These are phyloP conservation scores for Melanotaenia maccullochi DNA, from an alignment of 2,797 vertebrate species.

Conservation along the genomic window DNA sequence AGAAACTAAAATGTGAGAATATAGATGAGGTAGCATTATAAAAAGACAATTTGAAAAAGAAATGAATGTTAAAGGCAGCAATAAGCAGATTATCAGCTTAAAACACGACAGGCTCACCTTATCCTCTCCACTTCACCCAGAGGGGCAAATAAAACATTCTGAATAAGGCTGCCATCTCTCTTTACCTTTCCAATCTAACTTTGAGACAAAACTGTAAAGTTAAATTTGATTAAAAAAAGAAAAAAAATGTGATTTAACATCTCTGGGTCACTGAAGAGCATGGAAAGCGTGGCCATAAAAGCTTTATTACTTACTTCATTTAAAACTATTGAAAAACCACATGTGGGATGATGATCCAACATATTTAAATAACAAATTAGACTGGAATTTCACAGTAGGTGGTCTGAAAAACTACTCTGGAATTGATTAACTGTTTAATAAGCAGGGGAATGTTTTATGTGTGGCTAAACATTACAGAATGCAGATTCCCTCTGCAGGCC, in stretches of 20 bases:
- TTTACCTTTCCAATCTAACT: slow-evolving; percentile 36
- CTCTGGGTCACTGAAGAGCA: slow-evolving; percentile 18
- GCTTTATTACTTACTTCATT: slow-evolving; percentile 19
- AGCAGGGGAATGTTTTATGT: slow-evolving; percentile 16
- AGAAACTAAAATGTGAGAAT: neutral
- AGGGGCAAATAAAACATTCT: slow-evolving; percentile 48
- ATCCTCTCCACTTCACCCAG: slow-evolving; percentile 21
- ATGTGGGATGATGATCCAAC: slow-evolving; percentile 7
- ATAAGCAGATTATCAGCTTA: slow-evolving; percentile 15
- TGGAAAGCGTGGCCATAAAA: neutral
- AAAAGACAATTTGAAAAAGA: neutral
- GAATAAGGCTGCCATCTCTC: slow-evolving; percentile 43
- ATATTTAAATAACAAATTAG: neutral
- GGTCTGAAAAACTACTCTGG: neutral
- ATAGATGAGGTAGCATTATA: neutral
- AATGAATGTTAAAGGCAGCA: neutral
- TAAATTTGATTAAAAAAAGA: slow-evolving; percentile 1
- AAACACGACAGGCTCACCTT: neutral
- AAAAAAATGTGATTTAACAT: slow-evolving; percentile 15
- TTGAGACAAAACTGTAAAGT: slow-evolving; percentile 23
- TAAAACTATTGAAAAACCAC: slow-evolving; percentile 8
- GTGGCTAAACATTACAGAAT: slow-evolving; percentile 7
- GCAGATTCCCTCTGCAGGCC: neutral
- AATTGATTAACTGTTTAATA: slow-evolving; percentile 47
- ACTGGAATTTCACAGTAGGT: neutral